Percentiles rank a stretch among this genome's conserved stretches.
These are phyloP conservation scores for Andricus grossulariae DNA, from an alignment of 1,140 invertebrate genomes.

Conservation along the genomic window DNA sequence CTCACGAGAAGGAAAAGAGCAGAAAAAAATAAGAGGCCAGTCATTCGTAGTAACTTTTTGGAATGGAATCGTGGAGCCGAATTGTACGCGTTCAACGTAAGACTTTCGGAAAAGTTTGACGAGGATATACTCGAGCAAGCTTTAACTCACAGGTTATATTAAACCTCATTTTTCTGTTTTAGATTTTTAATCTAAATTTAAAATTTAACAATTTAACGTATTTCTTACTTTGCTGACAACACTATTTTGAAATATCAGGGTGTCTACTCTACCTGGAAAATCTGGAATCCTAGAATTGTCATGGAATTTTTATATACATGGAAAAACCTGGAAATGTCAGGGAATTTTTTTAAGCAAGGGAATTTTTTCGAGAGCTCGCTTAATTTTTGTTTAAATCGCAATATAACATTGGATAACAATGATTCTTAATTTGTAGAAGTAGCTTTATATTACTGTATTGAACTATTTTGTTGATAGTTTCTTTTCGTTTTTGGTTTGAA, in stretches of 20 bases:
- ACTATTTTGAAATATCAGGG: background rate
- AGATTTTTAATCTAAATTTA: background rate
- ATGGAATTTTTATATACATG: no score
- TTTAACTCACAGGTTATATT: conserved; percentile 80
- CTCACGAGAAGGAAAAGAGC: conserved; percentile 72
- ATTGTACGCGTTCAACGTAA: conserved; percentile 89
- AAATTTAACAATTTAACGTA: background rate
- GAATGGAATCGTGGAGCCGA: conserved; percentile 95
- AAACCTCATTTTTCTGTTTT: no score
- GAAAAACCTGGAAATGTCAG: no score
- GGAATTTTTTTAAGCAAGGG: no score
- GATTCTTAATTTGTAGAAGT: no score
- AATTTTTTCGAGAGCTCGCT: no score
- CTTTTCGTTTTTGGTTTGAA: no score
- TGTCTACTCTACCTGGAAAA: background rate
- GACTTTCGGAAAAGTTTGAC: conserved; percentile 91
- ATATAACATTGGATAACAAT: no score
- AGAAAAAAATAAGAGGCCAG: conserved; percentile 43
- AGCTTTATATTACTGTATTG: no score
- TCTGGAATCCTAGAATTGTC: no score
- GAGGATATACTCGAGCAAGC: conserved; percentile 82
- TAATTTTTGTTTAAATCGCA: no score
- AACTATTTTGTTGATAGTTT: no score
- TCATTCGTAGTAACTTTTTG: conserved; percentile 79
- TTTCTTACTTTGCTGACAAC: background rate